These are phyloP conservation scores for Penaeus japonicus DNA, from an alignment of 1,140 invertebrate genomes.

Conservation along the genomic window DNA sequence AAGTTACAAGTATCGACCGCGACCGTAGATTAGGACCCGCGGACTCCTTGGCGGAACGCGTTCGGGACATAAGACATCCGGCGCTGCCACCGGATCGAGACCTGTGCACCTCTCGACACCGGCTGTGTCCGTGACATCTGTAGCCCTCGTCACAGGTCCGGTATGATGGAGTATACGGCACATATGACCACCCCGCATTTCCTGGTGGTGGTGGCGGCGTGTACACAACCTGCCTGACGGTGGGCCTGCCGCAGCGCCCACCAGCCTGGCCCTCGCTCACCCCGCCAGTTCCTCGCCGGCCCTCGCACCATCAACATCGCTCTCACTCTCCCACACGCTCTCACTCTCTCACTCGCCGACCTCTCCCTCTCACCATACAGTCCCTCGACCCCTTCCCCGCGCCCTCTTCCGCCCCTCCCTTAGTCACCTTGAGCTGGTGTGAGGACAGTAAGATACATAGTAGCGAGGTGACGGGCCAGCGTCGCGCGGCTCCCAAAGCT, in stretches of 20 bases:
- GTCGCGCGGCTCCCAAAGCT: too few species aligned
- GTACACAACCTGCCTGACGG: constrained; percentile 48
- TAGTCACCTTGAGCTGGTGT: neutral
- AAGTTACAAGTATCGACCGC: constrained; percentile 41
- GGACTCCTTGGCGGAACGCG: too few species aligned
- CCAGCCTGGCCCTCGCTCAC: constrained; percentile 29
- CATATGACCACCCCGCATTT: constrained; percentile 30
- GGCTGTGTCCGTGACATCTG: neutral
- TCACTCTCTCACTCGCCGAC: neutral
- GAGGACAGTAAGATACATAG: too few species aligned
- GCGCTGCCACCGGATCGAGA: too few species aligned
- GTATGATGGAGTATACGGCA: neutral
- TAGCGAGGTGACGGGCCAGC: too few species aligned
- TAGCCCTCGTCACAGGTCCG: neutral
- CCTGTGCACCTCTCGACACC: neutral
- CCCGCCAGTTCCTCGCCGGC: constrained; percentile 50
- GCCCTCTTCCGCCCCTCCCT: neutral
- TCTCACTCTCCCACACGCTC: constrained; percentile 22
- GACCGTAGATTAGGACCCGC: neutral
- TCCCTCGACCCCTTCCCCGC: neutral
- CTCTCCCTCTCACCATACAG: neutral
- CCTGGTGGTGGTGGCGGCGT: neutral
- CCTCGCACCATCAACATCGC: constrained; percentile 47
- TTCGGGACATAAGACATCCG: too few species aligned
- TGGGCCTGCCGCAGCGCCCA: constrained; percentile 44